Conservation (phyloP, 2,888 invertebrate genomes). For the Cosmorhoe ocellata region DNA sequence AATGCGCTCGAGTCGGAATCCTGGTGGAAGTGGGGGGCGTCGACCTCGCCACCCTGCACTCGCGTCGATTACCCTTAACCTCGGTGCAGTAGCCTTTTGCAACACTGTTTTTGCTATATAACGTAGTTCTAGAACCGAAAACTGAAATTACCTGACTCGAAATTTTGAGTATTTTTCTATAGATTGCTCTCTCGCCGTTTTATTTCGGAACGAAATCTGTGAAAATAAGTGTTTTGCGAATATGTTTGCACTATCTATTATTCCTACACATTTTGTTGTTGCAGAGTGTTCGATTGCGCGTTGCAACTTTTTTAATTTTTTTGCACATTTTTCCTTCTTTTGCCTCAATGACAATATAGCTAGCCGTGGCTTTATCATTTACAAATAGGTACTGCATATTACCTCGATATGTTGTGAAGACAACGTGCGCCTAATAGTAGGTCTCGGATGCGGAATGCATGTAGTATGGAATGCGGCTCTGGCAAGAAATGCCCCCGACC, state of each 20-base stretch:
- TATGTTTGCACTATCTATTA: no score
- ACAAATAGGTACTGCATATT: conserved; percentile 3
- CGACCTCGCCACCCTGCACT: conserved; percentile 59
- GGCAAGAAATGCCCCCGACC: conserved; percentile 60
- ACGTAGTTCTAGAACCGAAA: conserved; percentile 6
- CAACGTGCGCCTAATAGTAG: conserved; percentile 41
- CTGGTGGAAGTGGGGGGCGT: conserved; percentile 58
- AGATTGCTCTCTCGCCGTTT: background rate
- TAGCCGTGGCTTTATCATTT: background rate
- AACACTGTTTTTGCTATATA: conserved; percentile 24
- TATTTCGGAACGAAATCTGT: no score
- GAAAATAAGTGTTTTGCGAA: no score
- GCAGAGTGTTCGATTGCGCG: no score
- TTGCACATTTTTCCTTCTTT: no score
- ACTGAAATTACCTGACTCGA: background rate
- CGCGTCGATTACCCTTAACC: conserved; percentile 33
- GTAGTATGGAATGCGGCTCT: conserved; percentile 66
- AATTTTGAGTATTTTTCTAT: background rate
- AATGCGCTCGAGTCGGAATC: conserved; percentile 69
- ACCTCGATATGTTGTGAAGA: conserved; percentile 23
- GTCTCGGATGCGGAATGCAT: conserved; percentile 58
- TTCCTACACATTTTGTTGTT: no score
- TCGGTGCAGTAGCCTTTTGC: conserved; percentile 33
- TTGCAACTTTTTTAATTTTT: no score
- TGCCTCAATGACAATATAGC: no score